Evolutionary conservation across 2,113 vertebrate species (phyloP).

Genomic region (Glareola pratincola): DNA sequence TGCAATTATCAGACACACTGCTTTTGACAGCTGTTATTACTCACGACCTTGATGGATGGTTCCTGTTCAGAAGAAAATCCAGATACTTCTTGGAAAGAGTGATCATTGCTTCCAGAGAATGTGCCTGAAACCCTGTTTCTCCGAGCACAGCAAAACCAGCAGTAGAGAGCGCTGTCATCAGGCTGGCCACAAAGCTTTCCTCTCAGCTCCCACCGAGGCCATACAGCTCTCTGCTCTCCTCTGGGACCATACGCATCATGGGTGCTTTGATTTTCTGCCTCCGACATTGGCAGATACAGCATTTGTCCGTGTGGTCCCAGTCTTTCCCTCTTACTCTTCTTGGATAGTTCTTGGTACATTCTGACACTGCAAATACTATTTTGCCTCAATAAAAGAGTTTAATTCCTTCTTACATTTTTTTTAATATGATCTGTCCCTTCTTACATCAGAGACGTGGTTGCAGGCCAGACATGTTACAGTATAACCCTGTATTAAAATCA

Average conservation of each 20-base stretch:
- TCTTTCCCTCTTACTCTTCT: not conserved
- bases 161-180: fast-evolving
- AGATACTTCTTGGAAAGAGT: not conserved
- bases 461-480: not conserved
- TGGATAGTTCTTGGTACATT: not conserved
- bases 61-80: not conserved
- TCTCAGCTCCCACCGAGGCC: not conserved
- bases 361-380: not conserved
- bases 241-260: not conserved
- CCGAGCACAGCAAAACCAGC: not conserved
- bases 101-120: not conserved
- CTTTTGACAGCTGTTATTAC: not conserved
- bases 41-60: not conserved
- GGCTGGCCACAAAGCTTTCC: not conserved
- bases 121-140: not conserved
- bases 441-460: not conserved
- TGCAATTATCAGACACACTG: not conserved
- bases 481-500: not conserved
- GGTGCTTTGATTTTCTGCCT: not conserved
- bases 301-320: not conserved
- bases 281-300: not conserved
- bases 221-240: not conserved
- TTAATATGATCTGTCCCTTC: not conserved
- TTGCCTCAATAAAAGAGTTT: not conserved
- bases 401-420: not conserved